Evolutionary conservation across 2,888 invertebrate genomes (phyloP).

Genomic region (Apodemia duryi): DNA sequence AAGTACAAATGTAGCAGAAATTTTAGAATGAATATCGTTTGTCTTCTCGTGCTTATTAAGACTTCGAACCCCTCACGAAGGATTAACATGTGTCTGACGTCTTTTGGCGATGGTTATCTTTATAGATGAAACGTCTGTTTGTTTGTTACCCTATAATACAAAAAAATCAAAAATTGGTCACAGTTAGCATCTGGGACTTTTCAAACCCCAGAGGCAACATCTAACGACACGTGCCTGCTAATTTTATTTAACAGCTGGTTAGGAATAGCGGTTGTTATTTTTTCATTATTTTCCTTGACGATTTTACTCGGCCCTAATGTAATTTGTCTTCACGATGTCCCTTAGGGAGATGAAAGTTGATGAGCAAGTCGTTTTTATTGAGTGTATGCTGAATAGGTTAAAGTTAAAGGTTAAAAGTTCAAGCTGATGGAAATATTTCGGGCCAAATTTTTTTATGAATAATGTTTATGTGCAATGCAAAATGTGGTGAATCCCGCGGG

Average conservation of each 20-base stretch:
- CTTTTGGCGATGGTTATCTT: too few species aligned
- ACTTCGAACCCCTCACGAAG: too few species aligned
- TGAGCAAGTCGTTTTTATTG: neutral
- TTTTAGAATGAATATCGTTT: too few species aligned
- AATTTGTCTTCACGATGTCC: slow-evolving; percentile 30
- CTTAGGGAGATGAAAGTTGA: slow-evolving; percentile 13
- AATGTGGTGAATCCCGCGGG: too few species aligned
- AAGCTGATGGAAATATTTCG: too few species aligned
- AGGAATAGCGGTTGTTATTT: slow-evolving; percentile 35
- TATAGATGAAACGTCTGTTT: too few species aligned
- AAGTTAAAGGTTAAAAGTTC: too few species aligned
- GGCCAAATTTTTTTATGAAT: too few species aligned
- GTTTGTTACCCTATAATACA: neutral
- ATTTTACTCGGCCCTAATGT: slow-evolving; percentile 29
- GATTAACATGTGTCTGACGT: too few species aligned
- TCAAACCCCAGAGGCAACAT: slow-evolving; percentile 24
- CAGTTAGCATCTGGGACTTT: neutral
- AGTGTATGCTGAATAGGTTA: neutral
- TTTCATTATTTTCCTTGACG: slow-evolving; percentile 36
- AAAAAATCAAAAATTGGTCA: neutral
- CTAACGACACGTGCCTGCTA: slow-evolving; percentile 35
- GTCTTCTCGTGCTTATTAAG: too few species aligned
- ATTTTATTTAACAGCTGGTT: slow-evolving; percentile 36
- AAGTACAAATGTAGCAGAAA: too few species aligned
- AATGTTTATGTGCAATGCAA: too few species aligned